phyloP scores from a whole-genome alignment of 1,140 invertebrate genomes.

The Acyrthosiphon pisum region DNA sequence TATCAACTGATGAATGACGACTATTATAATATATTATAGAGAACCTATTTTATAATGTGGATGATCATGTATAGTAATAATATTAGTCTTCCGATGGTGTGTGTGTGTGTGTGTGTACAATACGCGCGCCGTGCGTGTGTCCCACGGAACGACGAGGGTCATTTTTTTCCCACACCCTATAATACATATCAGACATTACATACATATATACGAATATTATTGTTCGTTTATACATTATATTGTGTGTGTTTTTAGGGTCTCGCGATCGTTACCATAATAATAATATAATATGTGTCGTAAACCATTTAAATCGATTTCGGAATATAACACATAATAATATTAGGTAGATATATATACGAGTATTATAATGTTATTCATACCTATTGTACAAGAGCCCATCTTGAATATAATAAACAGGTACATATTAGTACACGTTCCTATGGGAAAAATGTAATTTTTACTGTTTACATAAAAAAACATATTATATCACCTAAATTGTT shows the following conservation, averaged over 20 bases:
- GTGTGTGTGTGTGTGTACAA: not conserved
- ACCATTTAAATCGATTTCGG: conserved; percentile 11
- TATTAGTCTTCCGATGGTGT: not conserved
- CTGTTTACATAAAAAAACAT: not conserved
- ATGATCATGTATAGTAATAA: not conserved
- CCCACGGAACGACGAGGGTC: conserved; percentile 22
- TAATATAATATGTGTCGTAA: conserved; percentile 1
- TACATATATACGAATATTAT: not conserved
- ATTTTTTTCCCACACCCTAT: conserved; percentile 37
- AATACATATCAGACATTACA: not conserved
- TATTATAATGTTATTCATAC: not conserved
- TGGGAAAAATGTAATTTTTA: not conserved
- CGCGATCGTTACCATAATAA: not conserved
- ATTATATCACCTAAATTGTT: not conserved
- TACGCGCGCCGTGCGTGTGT: not conserved
- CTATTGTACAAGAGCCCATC: not conserved
- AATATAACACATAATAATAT: not conserved
- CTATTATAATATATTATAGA: not conserved
- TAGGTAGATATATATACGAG: no score
- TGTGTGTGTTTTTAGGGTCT: conserved; percentile 19
- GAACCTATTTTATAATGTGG: not conserved
- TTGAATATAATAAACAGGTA: not conserved
- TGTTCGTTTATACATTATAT: conserved; percentile 4
- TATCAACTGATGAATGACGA: not conserved
- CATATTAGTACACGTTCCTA: not conserved